Base-by-base conservation (phyloP, 2,888 invertebrate genomes). In the Erynnis tages region DNA sequence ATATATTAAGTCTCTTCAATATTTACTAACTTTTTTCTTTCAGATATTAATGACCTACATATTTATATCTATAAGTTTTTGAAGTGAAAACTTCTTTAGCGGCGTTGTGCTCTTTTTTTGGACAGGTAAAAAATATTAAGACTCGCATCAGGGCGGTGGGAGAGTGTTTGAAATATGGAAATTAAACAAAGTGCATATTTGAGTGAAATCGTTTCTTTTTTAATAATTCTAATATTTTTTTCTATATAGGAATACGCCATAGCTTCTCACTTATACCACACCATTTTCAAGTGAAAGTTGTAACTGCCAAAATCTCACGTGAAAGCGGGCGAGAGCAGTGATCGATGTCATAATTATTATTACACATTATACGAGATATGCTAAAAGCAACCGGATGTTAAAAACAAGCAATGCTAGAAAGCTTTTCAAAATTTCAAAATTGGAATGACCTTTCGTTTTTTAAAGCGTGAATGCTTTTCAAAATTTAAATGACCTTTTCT, bases 271-370 rank as follows among this genome's bases (percentile, higher is more conserved):
- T 60, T 49, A 44, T 44, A 16, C 48, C 47, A 48, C 50, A 46
- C 37, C 41, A 14, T 43, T 43, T 48, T 23, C 62, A 64, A 83
- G 88, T 84, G 88, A 88, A 88, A 88, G 88, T 83, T 62, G 61
- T 63, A 60, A 77, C 81, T 83, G 86, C 88, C 88, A 82, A 89
- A 89, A 85, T 87, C 80, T 84, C 74, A 69, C 67, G 84, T 76
- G 88, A 89, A 89, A 89, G 88, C 75, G 63, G 67, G 74, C 73
- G 82, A 83, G 83, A 82, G 83, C 27, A 21, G 49, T 82, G 87
- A 88, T 89, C 87, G 85, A 86, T 83, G 82, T 80, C 75, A 79
- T 86, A 86, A 89, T 88, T 88, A 89, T 87, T 89, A 87, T 85
- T 86, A 85, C 71, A 80, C 79, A 86, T 85, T 84, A 86, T 80